Evolutionary conservation across 2,797 vertebrate genomes (phyloP), one percentile per base, ranked within the genome.

Genomic region (Danio jaintianensis): DNA sequence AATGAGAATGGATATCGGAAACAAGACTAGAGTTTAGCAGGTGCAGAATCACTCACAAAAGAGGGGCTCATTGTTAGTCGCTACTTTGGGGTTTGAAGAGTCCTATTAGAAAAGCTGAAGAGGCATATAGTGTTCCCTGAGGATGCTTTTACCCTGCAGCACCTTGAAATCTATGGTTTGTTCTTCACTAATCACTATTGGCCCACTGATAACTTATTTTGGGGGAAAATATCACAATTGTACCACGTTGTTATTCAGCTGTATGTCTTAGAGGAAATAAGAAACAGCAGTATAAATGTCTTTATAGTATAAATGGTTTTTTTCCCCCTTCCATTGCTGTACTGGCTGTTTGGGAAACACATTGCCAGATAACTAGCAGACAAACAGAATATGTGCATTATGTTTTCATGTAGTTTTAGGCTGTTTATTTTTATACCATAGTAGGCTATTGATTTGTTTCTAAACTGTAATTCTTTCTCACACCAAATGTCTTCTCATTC

Each of bases 11-110:
- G 82, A 87, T 89, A 85, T 79, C 78, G 79, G 63, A 83, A 84
- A 78, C 83, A 70, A 29, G 71, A 83, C 78, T 87, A 78, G 82
- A 85, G 81, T 88, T 88, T 83, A 91, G 90, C 92, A 92, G 92
- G 92, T 93, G 92, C 87, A 89, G 85, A 83, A 87, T 83, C 78
- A 80, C 66, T 56, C 83, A 58, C 38, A 85, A 82, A 86, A 85
- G 80, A 85, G 52, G 12, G 58, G 68, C 78, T 84, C 75, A 81
- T 89, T 86, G 83, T 86, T 62, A 45, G 45, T 61, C 66, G 42
- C 75, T 76, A 68, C 81, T 85, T 81, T 82, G 62, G 72, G 68
- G 45, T 85, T 62, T 88, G 61, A 84, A 88, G 85, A 69, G 85
- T 80, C 83, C 82, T 67, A 84, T 86, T 85, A 83, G 86, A 73